Evolutionary conservation across 1,140 invertebrate species (phyloP), one percentile per base, ranked within the genome.

Genomic region (Drosophila nikananu): DNA sequence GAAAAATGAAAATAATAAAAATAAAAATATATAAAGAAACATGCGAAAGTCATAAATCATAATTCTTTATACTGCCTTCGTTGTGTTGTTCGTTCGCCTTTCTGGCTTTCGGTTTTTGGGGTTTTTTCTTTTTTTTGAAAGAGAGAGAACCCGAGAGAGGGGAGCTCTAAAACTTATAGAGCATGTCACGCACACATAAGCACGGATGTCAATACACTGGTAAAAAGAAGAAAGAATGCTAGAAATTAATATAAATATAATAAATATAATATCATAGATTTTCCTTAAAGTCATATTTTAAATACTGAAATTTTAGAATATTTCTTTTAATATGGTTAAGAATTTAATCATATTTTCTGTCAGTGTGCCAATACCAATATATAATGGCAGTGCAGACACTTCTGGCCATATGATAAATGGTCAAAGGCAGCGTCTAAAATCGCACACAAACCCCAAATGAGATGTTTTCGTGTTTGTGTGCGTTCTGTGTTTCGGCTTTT

Each of bases 21-120:
- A 66, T 61, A 61, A 66, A 62, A 30, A 15, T 48, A 62, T 63
- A 27, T 44, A 76, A 41, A 77, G 73, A 70, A 81, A 82, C 81
- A 90, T 90, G 76, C 86, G 76, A 90, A 86, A 90, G 86, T 84
- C 81, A 90, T 90, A 90, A 90, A 90, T 90, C 84, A 89, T 89
- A 89, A 81, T 89, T 84, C 73, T 84, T 79, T 86, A 80, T 76
- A 81, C 82, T 80, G 63, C 63, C 59, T 74, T 62, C 46, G 55
- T 64, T 70, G 63, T 74, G 52, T 58, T 62, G 68, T 70, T 77
- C 44, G 49, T 52, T 67, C 23, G 60, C 57, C 66, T 74, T 58
- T 77, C 71, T 71, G 71, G 75, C 81, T 86, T 86, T 86, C 83
- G 67, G 72, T 60, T 82, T 72, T 63, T 54, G 57, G 52, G 57